Evolutionary conservation across 2,888 invertebrate species (phyloP), one percentile per base, ranked within the genome.

Genomic region (Sinotaia quadrata): DNA sequence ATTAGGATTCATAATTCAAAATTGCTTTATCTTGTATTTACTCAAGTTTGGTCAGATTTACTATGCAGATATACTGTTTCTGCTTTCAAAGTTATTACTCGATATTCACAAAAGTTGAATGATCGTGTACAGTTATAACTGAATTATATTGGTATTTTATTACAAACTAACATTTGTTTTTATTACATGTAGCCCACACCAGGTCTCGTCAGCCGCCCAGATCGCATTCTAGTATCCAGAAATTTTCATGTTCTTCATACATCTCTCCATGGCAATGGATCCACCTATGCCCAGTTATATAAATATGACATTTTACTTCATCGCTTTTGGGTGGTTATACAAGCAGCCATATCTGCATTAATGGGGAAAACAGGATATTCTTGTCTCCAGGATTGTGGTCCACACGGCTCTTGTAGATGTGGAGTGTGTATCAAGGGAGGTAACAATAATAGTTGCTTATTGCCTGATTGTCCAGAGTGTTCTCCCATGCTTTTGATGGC

Each of bases 381-480:
- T 7, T 86, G 85, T 65, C 33, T 69, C 15, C 84, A 85, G 57
- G 85, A 86, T 72, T 86, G 85, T 76, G 85, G 85, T 4, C 85
- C 85, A 12, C 77, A 79, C 57, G 85, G 84, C 7, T 82, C 81
- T 0, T 86, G 85, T 70, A 75, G 82, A 2, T 86, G 85, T 76
- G 84, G 85, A 1, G 71, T 85, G 4, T 86, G 85, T 75, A 77
- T 81, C 18, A 74, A 69, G 41, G 78, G 78, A 29, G 83, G 79
- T 33, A 80, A 81, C 63, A 10, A 68, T 5, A 71, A 75, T 15
- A 73, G 73, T n/a, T 84, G 84, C 68, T 54, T 69, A 5, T 62
- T 84, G 31, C 84, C 83, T 10, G 52, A 78, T 47, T 86, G 85
- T 74, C 44, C 65, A 18, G 81, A 81, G 60, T 86, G 85, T 58